phyloP scores from a whole-genome alignment of 2,113 vertebrate genomes.

The Symphodus melops region DNA sequence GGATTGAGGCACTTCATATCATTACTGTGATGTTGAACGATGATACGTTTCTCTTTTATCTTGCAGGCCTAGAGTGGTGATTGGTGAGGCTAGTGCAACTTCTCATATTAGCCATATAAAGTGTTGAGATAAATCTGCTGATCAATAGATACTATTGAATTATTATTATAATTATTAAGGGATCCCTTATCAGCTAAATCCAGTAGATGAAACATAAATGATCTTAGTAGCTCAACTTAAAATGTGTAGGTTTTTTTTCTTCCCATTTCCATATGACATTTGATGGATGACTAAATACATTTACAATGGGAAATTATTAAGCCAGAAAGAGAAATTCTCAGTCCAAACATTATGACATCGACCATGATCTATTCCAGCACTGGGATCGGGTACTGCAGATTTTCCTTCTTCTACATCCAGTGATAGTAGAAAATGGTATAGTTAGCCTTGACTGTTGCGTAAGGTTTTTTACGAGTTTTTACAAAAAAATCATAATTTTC shows the following conservation, averaged over 20 bases:
- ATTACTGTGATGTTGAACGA: too few relatives aligned
- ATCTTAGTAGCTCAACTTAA: not conserved
- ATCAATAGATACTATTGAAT: too few relatives aligned
- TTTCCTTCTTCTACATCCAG: conserved; percentile 49
- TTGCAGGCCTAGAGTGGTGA: too few relatives aligned
- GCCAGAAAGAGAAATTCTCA: conserved; percentile 12
- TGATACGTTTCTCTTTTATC: too few relatives aligned
- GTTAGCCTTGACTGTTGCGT: conserved; percentile 7
- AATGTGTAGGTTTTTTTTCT: not conserved
- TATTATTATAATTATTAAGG: too few relatives aligned
- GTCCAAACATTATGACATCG: conserved; percentile 4
- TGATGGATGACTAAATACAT: not conserved
- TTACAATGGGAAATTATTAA: conserved; percentile 2
- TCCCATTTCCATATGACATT: conserved; percentile 2
- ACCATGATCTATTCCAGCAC: conserved; percentile 25
- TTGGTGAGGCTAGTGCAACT: too few relatives aligned
- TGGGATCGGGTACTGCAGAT: conserved; percentile 22
- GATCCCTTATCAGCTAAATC: not conserved
- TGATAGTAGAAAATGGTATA: conserved; percentile 40
- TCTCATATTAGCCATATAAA: too few relatives aligned
- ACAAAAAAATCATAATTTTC: conserved; percentile 50
- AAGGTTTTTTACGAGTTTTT: conserved; percentile 44
- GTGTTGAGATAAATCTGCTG: too few relatives aligned
- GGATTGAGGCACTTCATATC: too few relatives aligned
- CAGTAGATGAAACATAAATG: not conserved